A percentile compares a stretch with the other conserved stretches of the same genome.
Evolutionary conservation across 2,113 vertebrate genomes (phyloP).

Genomic region (Peromyscus californicus): DNA sequence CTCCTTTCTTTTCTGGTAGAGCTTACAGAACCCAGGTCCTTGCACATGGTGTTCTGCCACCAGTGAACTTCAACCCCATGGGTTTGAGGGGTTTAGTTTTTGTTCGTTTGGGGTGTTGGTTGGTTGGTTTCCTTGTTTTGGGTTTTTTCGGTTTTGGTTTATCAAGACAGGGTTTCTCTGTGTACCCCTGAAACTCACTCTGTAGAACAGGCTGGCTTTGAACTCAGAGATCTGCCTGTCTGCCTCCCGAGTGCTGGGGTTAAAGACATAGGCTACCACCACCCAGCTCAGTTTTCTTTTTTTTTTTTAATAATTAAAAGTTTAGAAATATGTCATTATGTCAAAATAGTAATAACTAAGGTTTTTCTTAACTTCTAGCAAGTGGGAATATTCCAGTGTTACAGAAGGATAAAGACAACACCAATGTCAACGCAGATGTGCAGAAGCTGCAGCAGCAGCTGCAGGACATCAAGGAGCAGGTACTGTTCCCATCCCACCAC

Average conservation of each 20-base stretch:
- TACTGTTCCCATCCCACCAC: conserved; percentile 74
- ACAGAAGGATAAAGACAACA: conserved; percentile 99
- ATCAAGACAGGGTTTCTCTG: neutral
- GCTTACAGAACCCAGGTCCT: neutral
- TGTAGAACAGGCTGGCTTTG: neutral
- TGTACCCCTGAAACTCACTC: neutral
- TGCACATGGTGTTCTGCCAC: neutral
- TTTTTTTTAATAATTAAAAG: conserved; percentile 25
- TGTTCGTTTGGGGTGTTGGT: neutral
- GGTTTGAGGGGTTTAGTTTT: neutral
- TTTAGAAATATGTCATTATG: conserved; percentile 19
- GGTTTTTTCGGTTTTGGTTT: neutral
- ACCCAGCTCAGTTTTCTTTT: neutral
- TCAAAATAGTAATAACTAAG: conserved; percentile 46
- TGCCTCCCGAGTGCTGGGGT: neutral
- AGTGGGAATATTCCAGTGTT: conserved; percentile 97
- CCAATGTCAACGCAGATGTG: conserved; percentile 98
- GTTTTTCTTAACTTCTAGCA: conserved; percentile 87
- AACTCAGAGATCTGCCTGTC: neutral
- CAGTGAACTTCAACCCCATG: neutral
- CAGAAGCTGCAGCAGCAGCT: conserved; percentile 99
- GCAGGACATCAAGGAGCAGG: conserved; percentile 99
- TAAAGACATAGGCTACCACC: neutral
- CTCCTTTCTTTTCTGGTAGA: neutral
- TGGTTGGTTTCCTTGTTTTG: neutral